A percentile compares a stretch with the other conserved stretches of the same genome.
phyloP scores from a whole-genome alignment of 2,797 vertebrate genomes.

The Serranus cabrilla region DNA sequence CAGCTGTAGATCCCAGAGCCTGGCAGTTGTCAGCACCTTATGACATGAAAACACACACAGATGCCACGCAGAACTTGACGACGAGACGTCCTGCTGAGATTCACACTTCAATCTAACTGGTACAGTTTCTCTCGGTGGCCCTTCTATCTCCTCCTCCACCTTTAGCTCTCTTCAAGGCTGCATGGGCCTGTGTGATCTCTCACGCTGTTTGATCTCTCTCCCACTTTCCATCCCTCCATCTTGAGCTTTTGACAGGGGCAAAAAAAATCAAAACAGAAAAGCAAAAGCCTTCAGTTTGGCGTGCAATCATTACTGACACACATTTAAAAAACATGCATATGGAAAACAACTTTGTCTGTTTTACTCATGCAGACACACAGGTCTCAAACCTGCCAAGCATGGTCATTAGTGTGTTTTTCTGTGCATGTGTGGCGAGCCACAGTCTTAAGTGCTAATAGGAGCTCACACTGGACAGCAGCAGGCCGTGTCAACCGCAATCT shows the following conservation, averaged over 20 bases:
- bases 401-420: conserved; percentile 43
- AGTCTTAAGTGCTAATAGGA: conserved; percentile 79
- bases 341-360: conserved; percentile 21
- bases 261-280: conserved; percentile 58
- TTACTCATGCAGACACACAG: neutral
- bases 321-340: conserved; percentile 41
- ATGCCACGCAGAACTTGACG: conserved; percentile 54
- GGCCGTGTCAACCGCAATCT: conserved; percentile 81
- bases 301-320: conserved; percentile 37
- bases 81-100: conserved; percentile 70
- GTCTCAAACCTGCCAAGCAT: conserved; percentile 68
- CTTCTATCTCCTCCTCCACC: conserved; percentile 69
- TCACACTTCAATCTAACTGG: conserved; percentile 69
- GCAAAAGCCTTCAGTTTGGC: conserved; percentile 43
- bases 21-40: conserved; percentile 47
- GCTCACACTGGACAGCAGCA: conserved; percentile 81
- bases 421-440: conserved; percentile 33
- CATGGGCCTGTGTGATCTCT: conserved; percentile 67
- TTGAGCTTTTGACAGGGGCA: conserved; percentile 59
- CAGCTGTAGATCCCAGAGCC: conserved; percentile 64
- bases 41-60: conserved; percentile 62
- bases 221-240: conserved; percentile 59
- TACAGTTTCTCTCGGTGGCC: conserved; percentile 55
- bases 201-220: conserved; percentile 64
- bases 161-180: conserved; percentile 67